A percentile compares a stretch with the other conserved stretches of the same genome.
phyloP scores from a whole-genome alignment of 2,113 vertebrate species.

The Sterna hirundo region DNA sequence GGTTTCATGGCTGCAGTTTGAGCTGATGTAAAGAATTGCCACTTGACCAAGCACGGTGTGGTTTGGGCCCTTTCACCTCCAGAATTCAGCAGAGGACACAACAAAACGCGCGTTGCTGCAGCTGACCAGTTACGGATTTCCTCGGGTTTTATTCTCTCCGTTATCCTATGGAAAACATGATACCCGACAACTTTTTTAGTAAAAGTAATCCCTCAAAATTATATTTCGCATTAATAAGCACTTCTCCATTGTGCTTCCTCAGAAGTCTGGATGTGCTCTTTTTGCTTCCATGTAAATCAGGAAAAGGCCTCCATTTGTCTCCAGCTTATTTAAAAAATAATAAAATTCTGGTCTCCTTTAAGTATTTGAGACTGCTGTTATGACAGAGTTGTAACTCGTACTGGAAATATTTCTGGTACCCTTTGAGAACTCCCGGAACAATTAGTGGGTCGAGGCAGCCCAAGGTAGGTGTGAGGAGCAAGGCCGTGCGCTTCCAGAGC shows the following conservation, averaged over 20 bases:
- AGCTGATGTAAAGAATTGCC: not conserved
- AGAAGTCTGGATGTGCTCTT: not conserved
- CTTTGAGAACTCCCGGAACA: not conserved
- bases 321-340: not conserved
- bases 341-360: not conserved
- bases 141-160: not conserved
- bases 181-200: not conserved
- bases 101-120: not conserved
- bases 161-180: not conserved
- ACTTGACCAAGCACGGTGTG: not conserved
- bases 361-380: not conserved
- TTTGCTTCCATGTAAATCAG: not conserved
- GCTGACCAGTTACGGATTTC: not conserved
- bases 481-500: rapidly evolving
- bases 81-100: not conserved
- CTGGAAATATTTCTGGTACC: not conserved
- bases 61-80: not conserved
- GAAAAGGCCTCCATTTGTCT: not conserved
- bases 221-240: not conserved
- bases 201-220: not conserved
- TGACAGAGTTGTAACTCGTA: not conserved
- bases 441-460: not conserved
- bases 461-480: not conserved
- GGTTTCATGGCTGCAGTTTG: not conserved
- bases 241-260: not conserved